Evolutionary conservation across 2,888 invertebrate species (phyloP).

Genomic region (Dolichopus griseipennis): DNA sequence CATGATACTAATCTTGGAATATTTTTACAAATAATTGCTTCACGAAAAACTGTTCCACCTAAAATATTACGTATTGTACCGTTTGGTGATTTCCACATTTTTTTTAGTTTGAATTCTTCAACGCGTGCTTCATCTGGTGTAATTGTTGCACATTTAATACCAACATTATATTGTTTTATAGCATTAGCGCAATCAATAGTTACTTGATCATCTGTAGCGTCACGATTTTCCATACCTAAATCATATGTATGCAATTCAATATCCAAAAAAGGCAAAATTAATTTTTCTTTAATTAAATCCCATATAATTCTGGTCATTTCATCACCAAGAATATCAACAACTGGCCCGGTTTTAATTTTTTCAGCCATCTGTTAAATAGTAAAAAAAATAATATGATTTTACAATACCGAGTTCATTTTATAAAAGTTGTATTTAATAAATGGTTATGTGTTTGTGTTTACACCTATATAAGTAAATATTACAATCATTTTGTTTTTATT

Average conservation of each 20-base stretch:
- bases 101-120: conserved; percentile 76
- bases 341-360: conserved; percentile 73
- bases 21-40: conserved; percentile 83
- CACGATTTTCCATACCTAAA: conserved; percentile 89
- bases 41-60: conserved; percentile 66
- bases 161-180: conserved; percentile 93
- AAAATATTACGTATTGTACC: conserved; percentile 82
- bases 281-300: conserved; percentile 94
- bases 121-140: conserved; percentile 96
- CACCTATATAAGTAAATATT: no score
- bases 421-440: no score
- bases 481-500: no score
- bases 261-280: conserved; percentile 92
- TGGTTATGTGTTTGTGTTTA: no score
- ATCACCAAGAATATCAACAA: conserved; percentile 89
- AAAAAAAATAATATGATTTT: conserved; percentile 4
- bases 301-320: conserved; percentile 97
- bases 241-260: conserved; percentile 91
- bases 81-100: conserved; percentile 89
- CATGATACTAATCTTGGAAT: conserved; percentile 90
- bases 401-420: no score
- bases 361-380: conserved; percentile 38
- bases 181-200: conserved; percentile 96
- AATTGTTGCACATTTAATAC: conserved; percentile 97
- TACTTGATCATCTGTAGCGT: conserved; percentile 88